A percentile compares a stretch with the other conserved stretches of the same genome.
Conservation (phyloP, 2,888 invertebrate species). For the Barypeithes pellucidus region DNA sequence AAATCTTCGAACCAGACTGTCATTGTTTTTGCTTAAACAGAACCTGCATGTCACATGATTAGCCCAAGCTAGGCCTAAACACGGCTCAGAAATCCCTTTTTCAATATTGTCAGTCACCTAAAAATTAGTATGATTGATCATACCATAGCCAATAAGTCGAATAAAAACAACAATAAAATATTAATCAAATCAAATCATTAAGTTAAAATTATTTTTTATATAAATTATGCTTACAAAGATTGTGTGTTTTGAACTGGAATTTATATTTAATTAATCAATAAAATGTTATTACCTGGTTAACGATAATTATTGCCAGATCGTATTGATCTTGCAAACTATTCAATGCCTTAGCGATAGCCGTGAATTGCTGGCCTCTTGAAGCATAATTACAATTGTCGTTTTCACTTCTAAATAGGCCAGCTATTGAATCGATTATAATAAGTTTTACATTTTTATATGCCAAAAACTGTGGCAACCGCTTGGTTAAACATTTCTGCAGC, state of each 20-base stretch:
- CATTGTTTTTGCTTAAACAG: conserved; percentile 67
- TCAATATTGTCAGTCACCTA: conserved; percentile 63
- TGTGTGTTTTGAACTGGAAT: neutral
- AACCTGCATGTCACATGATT: conserved; percentile 77
- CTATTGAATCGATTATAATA: conserved; percentile 83
- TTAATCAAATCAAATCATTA: too few species aligned
- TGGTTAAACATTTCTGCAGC: conserved; percentile 73
- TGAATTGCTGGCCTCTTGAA: conserved; percentile 74
- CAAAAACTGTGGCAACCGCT: conserved; percentile 74
- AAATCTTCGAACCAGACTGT: conserved; percentile 68
- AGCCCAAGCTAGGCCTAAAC: conserved; percentile 79
- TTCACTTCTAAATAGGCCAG: conserved; percentile 78
- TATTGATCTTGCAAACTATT: conserved; percentile 73
- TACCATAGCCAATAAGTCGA: too few species aligned
- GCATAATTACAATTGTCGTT: conserved; percentile 70
- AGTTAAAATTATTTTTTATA: too few species aligned
- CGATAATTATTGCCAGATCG: conserved; percentile 77
- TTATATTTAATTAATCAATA: too few species aligned
- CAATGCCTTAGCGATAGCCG: conserved; percentile 74
- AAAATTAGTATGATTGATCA: too few species aligned
- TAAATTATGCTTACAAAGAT: too few species aligned
- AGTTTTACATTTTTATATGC: conserved; percentile 70
- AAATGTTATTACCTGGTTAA: conserved; percentile 79
- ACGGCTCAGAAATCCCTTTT: conserved; percentile 70
- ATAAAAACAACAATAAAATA: too few species aligned